Base-by-base conservation (phyloP, 2,888 invertebrate species). In the Scaptomyza parva region DNA sequence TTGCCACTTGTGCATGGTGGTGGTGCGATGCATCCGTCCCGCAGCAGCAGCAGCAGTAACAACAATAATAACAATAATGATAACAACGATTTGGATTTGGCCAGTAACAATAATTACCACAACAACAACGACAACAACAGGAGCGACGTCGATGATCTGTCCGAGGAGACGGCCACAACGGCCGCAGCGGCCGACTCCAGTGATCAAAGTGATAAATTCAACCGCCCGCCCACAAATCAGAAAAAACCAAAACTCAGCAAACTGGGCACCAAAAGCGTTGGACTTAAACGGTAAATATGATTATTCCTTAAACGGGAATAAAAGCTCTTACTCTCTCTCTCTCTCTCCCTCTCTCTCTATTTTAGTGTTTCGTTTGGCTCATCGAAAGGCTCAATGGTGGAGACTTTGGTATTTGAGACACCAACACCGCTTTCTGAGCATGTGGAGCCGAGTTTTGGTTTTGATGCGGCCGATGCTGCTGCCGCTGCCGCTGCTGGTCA, bases 381-480 rank as follows among this genome's bases (percentile, higher is more conserved):
- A 91, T 97, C 97, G 80, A 97, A 97, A 92, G 97, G 97, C 77
- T 97, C 97, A 52, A 97, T 97, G 97, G 97, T 97, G 74, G 97
- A 97, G 93, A 97, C 97, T 47, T 93, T 97, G 79, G 96, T 97
- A 83, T 97, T 96, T 92, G 97, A 97, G 93, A 96, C 95, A 87
- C 95, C 95, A 30, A 93, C 93, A 51, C 94, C 94, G 66, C 93
- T 96, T 52, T 96, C 96, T 88, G 91, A 91, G 72, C 91, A 91
- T 77, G 91, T 91, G 61, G 91, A 91, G 83, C 89, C 91, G 28
- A 89, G 83, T 71, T 91, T 91, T 80, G 90, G 90, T 17, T 91
- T 91, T 76, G 89, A 89, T 67, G 76, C 83, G 51, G 77, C 69
- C 11, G 73, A 72, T 18, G 53, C 68, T 12, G 50, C 88, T 53